Percentiles rank a stretch among this genome's conserved stretches.
phyloP scores from a whole-genome alignment of 2,888 invertebrate species.

The Pterostichus madidus region DNA sequence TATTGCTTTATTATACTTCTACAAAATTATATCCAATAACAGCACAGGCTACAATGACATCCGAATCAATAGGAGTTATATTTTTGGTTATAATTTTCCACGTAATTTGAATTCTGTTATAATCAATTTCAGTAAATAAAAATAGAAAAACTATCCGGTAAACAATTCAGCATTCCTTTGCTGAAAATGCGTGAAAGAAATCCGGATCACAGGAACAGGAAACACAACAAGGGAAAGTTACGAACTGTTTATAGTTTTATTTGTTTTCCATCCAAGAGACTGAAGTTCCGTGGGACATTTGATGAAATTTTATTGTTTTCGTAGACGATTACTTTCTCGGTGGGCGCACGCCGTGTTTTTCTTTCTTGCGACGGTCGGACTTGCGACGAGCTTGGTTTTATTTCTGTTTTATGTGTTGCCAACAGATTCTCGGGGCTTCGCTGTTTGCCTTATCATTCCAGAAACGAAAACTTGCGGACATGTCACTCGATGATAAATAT shows the following conservation, averaged over 20 bases:
- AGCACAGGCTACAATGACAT: too few relatives aligned
- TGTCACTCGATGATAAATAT: slow-evolving; percentile 45
- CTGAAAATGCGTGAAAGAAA: background rate
- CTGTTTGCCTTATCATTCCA: slow-evolving; percentile 23
- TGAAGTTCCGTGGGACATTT: slow-evolving; percentile 51
- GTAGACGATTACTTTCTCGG: slow-evolving; percentile 58
- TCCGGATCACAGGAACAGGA: background rate
- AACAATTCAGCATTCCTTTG: too few relatives aligned
- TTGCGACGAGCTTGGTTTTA: slow-evolving; percentile 21
- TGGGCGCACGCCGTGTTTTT: slow-evolving; percentile 49
- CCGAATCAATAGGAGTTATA: too few relatives aligned
- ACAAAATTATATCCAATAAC: too few relatives aligned
- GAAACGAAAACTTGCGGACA: slow-evolving; percentile 28
- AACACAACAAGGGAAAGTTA: slow-evolving; percentile 42
- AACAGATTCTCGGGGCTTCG: slow-evolving; percentile 12
- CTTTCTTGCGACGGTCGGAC: slow-evolving; percentile 21
- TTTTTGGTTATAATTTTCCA: too few relatives aligned
- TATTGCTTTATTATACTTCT: too few relatives aligned
- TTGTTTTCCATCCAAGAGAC: slow-evolving; percentile 52
- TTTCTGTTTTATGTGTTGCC: slow-evolving; percentile 51
- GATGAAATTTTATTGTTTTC: slow-evolving; percentile 64
- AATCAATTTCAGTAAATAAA: too few relatives aligned
- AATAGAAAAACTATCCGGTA: too few relatives aligned
- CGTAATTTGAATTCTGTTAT: too few relatives aligned
- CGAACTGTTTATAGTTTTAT: slow-evolving; percentile 60